phyloP scores from a whole-genome alignment of 1,140 invertebrate genomes.

The Euura lappo region DNA sequence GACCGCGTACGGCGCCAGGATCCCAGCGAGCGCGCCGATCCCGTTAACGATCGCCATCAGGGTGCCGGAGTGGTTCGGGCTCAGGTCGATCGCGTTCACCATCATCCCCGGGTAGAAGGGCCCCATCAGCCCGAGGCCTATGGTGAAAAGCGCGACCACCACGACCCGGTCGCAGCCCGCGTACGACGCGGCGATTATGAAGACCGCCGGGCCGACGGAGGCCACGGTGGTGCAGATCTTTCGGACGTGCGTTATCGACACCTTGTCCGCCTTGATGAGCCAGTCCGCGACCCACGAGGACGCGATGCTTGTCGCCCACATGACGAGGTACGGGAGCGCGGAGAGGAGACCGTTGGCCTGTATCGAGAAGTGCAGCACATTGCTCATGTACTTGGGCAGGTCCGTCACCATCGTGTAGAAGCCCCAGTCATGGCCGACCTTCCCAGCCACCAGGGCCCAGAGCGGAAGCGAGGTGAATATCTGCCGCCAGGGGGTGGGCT shows the following conservation, averaged over 20 bases:
- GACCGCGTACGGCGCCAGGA: constrained; percentile 76
- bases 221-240: constrained; percentile 74
- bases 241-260: constrained; percentile 65
- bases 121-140: constrained; percentile 76
- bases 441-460: constrained; percentile 71
- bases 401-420: constrained; percentile 90
- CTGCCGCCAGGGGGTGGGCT: constrained; percentile 67
- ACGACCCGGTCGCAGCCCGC: constrained; percentile 71
- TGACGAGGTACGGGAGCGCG: constrained; percentile 70
- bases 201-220: constrained; percentile 76
- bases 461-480: constrained; percentile 76
- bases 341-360: constrained; percentile 70
- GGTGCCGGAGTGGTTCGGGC: constrained; percentile 79
- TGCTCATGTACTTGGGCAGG: constrained; percentile 87
- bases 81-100: constrained; percentile 80
- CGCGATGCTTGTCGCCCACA: constrained; percentile 72
- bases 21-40: constrained; percentile 79
- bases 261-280: constrained; percentile 63
- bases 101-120: constrained; percentile 75
- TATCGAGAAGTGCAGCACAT: constrained; percentile 83
- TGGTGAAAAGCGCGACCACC: constrained; percentile 69
- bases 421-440: constrained; percentile 86
- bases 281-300: constrained; percentile 71
- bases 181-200: constrained; percentile 79
- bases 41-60: constrained; percentile 84